Evolutionary conservation across 2,888 invertebrate genomes (phyloP).

Genomic region (Phorcus lineatus): DNA sequence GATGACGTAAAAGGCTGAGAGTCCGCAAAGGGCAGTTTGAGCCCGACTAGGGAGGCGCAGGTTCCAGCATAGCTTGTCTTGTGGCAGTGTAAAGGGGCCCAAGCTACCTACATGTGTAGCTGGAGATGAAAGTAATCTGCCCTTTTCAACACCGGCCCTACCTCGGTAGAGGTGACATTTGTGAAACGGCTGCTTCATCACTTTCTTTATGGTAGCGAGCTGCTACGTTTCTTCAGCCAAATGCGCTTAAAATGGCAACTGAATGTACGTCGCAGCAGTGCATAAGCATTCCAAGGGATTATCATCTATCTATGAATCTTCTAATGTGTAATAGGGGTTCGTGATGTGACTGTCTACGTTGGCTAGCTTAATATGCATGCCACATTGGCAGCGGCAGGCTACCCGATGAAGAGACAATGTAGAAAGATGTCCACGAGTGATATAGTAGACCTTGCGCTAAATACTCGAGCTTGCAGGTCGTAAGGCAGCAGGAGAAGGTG

Average conservation of each 20-base stretch:
- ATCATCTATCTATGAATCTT: neutral
- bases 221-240: neutral
- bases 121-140: neutral
- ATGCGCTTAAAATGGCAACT: neutral
- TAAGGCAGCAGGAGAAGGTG: neutral
- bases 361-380: neutral
- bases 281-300: neutral
- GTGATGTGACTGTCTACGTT: slow-evolving; percentile 14
- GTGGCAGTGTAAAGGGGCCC: neutral
- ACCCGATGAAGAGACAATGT: neutral
- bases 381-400: neutral
- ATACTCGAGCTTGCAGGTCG: neutral
- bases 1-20: neutral
- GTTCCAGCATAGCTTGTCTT: neutral
- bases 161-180: slow-evolving; percentile 15
- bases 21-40: neutral
- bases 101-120: neutral
- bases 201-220: neutral
- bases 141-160: neutral
- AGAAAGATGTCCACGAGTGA: neutral
- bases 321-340: neutral
- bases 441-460: neutral
- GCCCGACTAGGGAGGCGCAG: neutral
- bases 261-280: neutral
- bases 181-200: neutral